Evolutionary conservation across 1,140 invertebrate species (phyloP).

Genomic region (Calycopis cecrops): DNA sequence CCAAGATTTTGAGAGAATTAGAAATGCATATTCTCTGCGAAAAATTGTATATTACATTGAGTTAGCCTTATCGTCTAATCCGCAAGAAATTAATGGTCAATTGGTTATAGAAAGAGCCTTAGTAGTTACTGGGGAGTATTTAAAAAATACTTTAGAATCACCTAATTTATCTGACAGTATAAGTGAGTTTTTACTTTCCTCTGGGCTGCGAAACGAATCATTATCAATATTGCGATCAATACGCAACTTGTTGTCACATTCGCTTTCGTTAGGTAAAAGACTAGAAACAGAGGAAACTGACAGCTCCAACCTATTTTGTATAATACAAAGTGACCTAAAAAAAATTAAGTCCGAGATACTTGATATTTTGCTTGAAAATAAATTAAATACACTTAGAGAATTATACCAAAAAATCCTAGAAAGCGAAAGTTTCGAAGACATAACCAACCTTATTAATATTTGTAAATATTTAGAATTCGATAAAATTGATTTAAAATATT

Average conservation of each 20-base stretch:
- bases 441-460: background rate
- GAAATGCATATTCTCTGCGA: constrained; percentile 1
- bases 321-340: constrained; percentile 5
- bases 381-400: background rate
- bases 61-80: background rate
- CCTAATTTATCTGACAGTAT: constrained; percentile 7
- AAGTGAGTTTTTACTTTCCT: constrained; percentile 1
- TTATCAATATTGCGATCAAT: background rate
- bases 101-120: constrained; percentile 3
- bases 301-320: background rate
- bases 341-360: background rate
- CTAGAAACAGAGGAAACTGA: background rate
- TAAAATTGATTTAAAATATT: background rate
- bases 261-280: background rate
- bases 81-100: background rate
- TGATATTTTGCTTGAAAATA: background rate
- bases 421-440: background rate
- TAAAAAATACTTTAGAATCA: constrained; percentile 4
- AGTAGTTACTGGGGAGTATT: constrained; percentile 1
- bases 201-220: background rate
- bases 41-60: constrained; percentile 1
- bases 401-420: background rate
- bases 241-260: constrained; percentile 4
- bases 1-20: background rate
- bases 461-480: background rate